Base-by-base conservation (phyloP, 2,113 vertebrate genomes). In the Sylvicapra grimmia region DNA sequence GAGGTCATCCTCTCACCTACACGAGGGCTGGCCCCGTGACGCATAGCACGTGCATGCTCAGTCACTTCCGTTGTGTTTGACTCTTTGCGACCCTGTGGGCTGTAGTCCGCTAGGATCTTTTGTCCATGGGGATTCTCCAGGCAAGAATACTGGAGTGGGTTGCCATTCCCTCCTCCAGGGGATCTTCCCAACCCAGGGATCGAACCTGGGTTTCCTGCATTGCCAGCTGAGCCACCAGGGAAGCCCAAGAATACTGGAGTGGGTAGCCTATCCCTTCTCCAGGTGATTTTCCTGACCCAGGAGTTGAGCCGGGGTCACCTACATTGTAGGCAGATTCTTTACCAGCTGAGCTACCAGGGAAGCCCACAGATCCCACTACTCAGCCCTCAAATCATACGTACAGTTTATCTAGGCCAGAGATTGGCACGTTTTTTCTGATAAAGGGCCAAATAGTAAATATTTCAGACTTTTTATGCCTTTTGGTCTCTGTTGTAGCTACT, bases 41-140 rank as follows among this genome's bases (percentile, higher is more conserved):
- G 0, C 31, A 23, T 4, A 29, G n/a, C 68, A 23, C 0, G 0
- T 40, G 19, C 2, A 6, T 72, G n/a, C 68, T 23, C 40, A 23
- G 68, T 75, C n/a, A 40, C 68, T 75, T 23, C 0, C 6, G 19
- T 23, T 40, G n/a, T 40, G 68, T 40, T 10, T 36, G 19, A 40
- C n/a, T 75, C 19, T 23, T 36, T 23, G 68, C 1, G 19, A 75
- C n/a, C 19, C 19, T 75, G n/a, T 40, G 68, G 10, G 40, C 68
- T 75, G 68, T 75, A 40, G n/a, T 5, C 21, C 5, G 3, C 68
- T 21, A 75, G 68, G 10, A 19, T 75, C 19, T 21, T 72, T 1
- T 40, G 19, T 40, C 68, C 68, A 72, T 40, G 68, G 68, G n/a
- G 10, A 40, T 12, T 72, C 10, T 72, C 19, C 19, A 72, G n/a